A percentile compares a stretch with the other conserved stretches of the same genome.
Conservation (phyloP, 1,140 invertebrate genomes). For the Druon quercuslanigerum region DNA sequence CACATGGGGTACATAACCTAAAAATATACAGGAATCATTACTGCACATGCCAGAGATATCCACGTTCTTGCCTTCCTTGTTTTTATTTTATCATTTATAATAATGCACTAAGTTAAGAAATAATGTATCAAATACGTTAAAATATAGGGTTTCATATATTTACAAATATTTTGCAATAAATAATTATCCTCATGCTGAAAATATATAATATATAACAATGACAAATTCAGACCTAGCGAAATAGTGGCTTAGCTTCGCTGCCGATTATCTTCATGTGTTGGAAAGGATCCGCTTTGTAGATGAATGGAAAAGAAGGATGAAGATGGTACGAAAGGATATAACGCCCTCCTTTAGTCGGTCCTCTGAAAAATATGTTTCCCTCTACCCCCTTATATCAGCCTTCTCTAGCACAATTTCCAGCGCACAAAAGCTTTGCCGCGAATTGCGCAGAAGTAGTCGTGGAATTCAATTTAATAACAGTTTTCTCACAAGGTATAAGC, state of each 20-base stretch:
- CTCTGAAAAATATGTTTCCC: constrained; percentile 58
- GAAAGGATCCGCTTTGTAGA: constrained; percentile 33
- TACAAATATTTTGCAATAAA: too few relatives aligned
- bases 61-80: too few relatives aligned
- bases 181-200: too few relatives aligned
- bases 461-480: constrained; percentile 69
- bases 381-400: constrained; percentile 23
- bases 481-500: constrained; percentile 55
- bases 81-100: too few relatives aligned
- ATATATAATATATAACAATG: too few relatives aligned
- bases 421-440: constrained; percentile 61
- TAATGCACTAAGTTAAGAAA: too few relatives aligned
- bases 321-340: constrained; percentile 34
- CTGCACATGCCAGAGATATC: too few relatives aligned
- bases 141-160: too few relatives aligned
- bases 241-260: constrained; percentile 26
- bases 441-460: constrained; percentile 52
- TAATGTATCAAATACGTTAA: too few relatives aligned
- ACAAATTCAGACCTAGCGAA: constrained; percentile 33
- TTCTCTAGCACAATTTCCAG: constrained; percentile 57
- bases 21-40: too few relatives aligned
- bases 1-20: too few relatives aligned
- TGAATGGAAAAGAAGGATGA: constrained; percentile 37
- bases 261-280: constrained; percentile 34
- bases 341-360: constrained; percentile 42